These are phyloP conservation scores for Erythrolamprus reginae DNA, from an alignment of 2,113 vertebrate species.

Conservation along the genomic window DNA sequence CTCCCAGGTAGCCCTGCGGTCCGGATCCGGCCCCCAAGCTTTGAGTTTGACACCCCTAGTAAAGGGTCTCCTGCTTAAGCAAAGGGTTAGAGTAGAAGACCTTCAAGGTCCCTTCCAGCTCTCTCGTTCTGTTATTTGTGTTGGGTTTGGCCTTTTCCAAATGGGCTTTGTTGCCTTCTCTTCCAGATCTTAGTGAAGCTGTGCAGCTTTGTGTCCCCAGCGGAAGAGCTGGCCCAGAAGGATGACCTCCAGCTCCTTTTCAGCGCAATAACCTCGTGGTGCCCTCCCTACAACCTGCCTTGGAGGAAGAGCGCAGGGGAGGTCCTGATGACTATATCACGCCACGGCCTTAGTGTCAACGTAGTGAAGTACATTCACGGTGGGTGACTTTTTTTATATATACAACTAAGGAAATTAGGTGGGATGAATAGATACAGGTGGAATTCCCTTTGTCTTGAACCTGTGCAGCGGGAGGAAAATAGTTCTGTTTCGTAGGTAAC, in stretches of 20 bases:
- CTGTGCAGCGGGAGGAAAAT: neutral
- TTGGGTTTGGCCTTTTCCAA: neutral
- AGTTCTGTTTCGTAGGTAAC: neutral
- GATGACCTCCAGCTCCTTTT: constrained; percentile 98
- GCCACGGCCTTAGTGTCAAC: constrained; percentile 95
- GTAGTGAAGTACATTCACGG: constrained; percentile 99
- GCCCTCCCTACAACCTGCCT: constrained; percentile 95
- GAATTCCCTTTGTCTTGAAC: neutral
- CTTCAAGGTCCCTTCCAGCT: neutral
- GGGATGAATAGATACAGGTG: neutral
- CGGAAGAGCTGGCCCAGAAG: constrained; percentile 95
- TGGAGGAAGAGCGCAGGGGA: constrained; percentile 98
- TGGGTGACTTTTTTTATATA: constrained; percentile 46
- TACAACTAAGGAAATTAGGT: neutral
- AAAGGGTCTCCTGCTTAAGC: neutral
- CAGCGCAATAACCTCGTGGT: constrained; percentile 99
- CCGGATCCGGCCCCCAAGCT: too few relatives aligned
- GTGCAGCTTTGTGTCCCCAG: constrained; percentile 94
- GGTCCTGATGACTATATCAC: constrained; percentile 95
- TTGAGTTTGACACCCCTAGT: too few relatives aligned
- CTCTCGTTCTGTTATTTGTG: neutral
- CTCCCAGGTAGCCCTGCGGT: too few relatives aligned
- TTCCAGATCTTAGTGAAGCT: constrained; percentile 94
- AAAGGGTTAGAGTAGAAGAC: neutral
- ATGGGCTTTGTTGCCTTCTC: neutral